Conservation (phyloP, 2,113 vertebrate genomes). For the Perognathus longimembris region DNA sequence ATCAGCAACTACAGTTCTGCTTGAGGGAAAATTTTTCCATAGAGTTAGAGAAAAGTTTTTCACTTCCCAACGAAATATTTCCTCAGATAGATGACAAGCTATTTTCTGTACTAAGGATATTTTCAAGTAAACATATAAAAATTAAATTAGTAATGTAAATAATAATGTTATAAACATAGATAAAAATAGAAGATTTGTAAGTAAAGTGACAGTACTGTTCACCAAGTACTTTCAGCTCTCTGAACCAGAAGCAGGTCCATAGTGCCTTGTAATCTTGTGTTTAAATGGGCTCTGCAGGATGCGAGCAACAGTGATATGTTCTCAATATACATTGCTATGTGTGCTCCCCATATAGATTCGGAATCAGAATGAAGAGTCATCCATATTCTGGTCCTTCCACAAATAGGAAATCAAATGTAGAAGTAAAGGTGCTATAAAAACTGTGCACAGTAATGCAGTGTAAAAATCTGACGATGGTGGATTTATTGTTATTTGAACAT, state of each 20-base stretch:
- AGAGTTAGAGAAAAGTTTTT: background rate
- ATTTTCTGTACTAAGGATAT: background rate
- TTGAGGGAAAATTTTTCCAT: background rate
- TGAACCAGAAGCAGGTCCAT: background rate
- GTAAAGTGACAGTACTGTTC: background rate
- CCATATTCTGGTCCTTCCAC: background rate
- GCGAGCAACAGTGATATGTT: background rate
- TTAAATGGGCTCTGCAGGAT: background rate
- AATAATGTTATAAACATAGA: background rate
- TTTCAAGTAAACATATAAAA: background rate
- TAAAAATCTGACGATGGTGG: background rate
- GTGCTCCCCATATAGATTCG: background rate
- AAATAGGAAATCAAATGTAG: background rate
- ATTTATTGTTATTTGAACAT: constrained; percentile 47
- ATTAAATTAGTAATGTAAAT: background rate
- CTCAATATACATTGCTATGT: background rate
- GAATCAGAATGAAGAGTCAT: background rate
- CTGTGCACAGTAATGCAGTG: background rate
- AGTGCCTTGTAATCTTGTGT: background rate
- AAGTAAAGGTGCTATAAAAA: background rate
- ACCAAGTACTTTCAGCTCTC: background rate
- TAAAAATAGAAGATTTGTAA: background rate
- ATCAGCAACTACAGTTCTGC: background rate
- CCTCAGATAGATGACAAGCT: background rate
- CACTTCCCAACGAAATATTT: background rate